phyloP scores from a whole-genome alignment of 64 coral and sea anemone genomes.

The Porites australiensis region DNA sequence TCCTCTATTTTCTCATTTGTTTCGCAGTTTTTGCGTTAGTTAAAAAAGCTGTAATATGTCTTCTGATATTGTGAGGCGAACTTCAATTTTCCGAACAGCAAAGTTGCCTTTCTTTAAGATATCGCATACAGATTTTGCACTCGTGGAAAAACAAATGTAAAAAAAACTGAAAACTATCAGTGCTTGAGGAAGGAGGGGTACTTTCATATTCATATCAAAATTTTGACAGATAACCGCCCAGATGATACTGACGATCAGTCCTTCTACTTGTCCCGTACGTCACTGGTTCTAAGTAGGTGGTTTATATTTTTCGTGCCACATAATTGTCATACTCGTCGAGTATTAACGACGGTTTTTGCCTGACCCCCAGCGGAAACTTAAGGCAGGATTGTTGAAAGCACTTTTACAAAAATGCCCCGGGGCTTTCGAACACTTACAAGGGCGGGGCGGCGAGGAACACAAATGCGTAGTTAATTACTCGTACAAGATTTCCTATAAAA shows the following conservation, averaged over 20 bases:
- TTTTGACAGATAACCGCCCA: not conserved
- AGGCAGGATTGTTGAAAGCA: conserved; percentile 20
- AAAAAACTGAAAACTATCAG: not conserved
- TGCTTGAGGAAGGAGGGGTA: not conserved
- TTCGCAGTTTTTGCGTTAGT: not conserved
- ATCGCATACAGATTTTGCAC: not conserved
- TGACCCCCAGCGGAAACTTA: conserved; percentile 3
- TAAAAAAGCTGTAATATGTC: not conserved
- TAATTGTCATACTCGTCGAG: not conserved
- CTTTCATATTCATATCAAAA: not conserved
- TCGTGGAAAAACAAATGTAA: not conserved
- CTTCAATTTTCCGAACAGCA: not conserved
- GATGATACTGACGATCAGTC: no score
- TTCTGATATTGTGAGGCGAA: not conserved
- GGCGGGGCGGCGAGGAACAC: conserved; percentile 5
- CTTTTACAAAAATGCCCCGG: not conserved
- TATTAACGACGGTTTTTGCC: not conserved
- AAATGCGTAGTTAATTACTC: conserved; percentile 12
- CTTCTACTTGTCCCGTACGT: no score
- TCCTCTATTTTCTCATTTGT: conserved; percentile 16
- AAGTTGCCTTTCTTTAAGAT: not conserved
- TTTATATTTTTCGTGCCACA: not conserved
- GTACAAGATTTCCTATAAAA: conserved; percentile 21
- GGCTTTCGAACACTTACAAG: conserved; percentile 4
- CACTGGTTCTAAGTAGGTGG: conserved; percentile 1